phyloP scores from a whole-genome alignment of 2,888 invertebrate species.

The Ornithoptera alexandrae region DNA sequence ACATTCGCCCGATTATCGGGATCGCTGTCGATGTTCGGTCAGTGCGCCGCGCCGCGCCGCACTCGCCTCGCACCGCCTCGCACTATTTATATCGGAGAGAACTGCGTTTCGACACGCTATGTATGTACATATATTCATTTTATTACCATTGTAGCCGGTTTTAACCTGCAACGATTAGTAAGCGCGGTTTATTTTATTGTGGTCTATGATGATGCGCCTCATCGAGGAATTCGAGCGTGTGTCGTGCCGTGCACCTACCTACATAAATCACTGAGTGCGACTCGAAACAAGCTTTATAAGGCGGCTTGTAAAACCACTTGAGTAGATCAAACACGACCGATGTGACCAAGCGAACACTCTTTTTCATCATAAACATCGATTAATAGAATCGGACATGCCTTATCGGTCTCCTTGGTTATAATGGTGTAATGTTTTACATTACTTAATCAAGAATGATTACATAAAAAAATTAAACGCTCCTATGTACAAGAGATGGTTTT shows the following conservation, averaged over 20 bases:
- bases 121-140: constrained; percentile 72
- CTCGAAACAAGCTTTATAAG: constrained; percentile 26
- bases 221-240: constrained; percentile 36
- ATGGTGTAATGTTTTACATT: constrained; percentile 1
- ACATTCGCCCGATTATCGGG: constrained; percentile 75
- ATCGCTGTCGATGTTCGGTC: constrained; percentile 77
- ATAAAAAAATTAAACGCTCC: background rate
- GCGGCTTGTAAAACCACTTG: constrained; percentile 20
- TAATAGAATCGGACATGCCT: constrained; percentile 18
- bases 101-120: constrained; percentile 71
- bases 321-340: constrained; percentile 24
- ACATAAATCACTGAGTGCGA: constrained; percentile 31
- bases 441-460: background rate
- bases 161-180: constrained; percentile 71
- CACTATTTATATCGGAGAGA: constrained; percentile 77
- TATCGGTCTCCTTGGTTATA: constrained; percentile 1
- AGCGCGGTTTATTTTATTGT: constrained; percentile 67
- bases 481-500: background rate
- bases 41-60: constrained; percentile 72
- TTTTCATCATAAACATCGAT: constrained; percentile 9
- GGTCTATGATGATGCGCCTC: constrained; percentile 60
- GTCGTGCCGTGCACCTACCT: constrained; percentile 29
- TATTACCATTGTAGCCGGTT: constrained; percentile 78
- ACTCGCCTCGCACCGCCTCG: constrained; percentile 59
- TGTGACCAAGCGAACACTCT: constrained; percentile 19